phyloP scores from a whole-genome alignment of 2,797 vertebrate genomes.

The Xiphorhynchus erythropygius region DNA sequence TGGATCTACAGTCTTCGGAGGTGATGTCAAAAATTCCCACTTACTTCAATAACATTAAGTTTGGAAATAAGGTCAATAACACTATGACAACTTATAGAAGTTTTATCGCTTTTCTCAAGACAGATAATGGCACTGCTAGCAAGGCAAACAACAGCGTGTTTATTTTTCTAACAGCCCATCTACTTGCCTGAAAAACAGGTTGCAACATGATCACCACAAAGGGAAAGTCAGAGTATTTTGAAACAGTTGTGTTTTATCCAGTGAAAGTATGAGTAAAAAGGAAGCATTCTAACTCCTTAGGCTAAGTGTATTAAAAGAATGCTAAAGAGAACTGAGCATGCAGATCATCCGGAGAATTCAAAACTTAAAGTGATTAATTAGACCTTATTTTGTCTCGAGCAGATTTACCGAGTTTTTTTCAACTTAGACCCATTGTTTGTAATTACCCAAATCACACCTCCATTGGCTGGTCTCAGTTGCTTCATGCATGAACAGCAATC shows the following conservation, averaged over 20 bases:
- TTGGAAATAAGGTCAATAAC: background rate
- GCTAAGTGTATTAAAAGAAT: slow-evolving; percentile 63
- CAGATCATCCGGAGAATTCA: slow-evolving; percentile 76
- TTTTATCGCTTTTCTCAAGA: background rate
- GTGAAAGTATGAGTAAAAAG: slow-evolving; percentile 11
- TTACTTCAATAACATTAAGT: background rate
- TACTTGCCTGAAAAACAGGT: slow-evolving; percentile 40
- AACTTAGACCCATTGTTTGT: slow-evolving; percentile 78
- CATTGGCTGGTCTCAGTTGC: slow-evolving; percentile 70
- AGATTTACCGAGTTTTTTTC: slow-evolving; percentile 78
- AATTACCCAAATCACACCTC: slow-evolving; percentile 81
- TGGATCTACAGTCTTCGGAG: background rate
- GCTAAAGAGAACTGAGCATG: slow-evolving; percentile 57
- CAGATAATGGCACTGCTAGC: background rate
- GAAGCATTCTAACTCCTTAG: slow-evolving; percentile 34
- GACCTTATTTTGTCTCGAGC: slow-evolving; percentile 76
- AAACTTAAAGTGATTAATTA: slow-evolving; percentile 82
- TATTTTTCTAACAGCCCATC: slow-evolving; percentile 58
- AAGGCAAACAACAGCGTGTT: background rate
- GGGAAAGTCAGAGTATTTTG: slow-evolving; percentile 12
- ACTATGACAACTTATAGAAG: background rate
- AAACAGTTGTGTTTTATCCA: slow-evolving; percentile 36
- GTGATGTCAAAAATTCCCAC: background rate
- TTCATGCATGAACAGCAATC: slow-evolving; percentile 83
- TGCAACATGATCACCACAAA: slow-evolving; percentile 19